Base-by-base conservation (phyloP, 2,888 invertebrate species). In the Caenorhabditis sp. region DNA sequence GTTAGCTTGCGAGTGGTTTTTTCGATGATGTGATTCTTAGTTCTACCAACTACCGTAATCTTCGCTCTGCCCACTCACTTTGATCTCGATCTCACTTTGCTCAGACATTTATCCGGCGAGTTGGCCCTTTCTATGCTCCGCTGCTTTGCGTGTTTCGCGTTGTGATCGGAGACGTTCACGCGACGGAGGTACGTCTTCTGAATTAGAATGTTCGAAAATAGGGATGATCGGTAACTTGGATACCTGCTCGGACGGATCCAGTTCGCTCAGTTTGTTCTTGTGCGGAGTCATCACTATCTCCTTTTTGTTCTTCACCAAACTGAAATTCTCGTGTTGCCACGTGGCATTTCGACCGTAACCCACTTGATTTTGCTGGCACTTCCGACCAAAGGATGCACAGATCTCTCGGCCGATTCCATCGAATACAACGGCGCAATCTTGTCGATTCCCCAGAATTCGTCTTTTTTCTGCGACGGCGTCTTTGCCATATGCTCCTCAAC, bases 211-310 rank as follows among this genome's bases (percentile, higher is more conserved):
- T 56, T 17, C 17, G 15, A n/a, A n/a, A n/a, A n/a, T n/a, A n/a
- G 46, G 35, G 20, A 13, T 27, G 17, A 2, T 1, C n/a, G 13
- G 11, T 32, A 20, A 52, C 17, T 9, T 37, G n/a, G 8, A 7
- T 11, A 37, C 82, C 73, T 81, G 85, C 17, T 85, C 83, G 1
- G 77, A 63, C 11, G 77, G 65, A 22, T 75, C 77, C 74, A 85
- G 46, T 30, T 82, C 82, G 55, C 81, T 81, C 41, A 86, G 59
- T 52, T 86, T 86, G 77, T 85, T 86, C 66, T 87, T 87, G 74
- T 87, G 87, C 2, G 87, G 87, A n/a, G 84, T 80, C 87, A 87
- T 87, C 30, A 87, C 85, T 13, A 87, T 83, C 46, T 80, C 82
- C 37, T 80, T 80, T 17, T 79, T 59, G 41, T 81, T 77, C 50